Conservation (phyloP, 2,888 invertebrate species). For the Mythimna pallens region DNA sequence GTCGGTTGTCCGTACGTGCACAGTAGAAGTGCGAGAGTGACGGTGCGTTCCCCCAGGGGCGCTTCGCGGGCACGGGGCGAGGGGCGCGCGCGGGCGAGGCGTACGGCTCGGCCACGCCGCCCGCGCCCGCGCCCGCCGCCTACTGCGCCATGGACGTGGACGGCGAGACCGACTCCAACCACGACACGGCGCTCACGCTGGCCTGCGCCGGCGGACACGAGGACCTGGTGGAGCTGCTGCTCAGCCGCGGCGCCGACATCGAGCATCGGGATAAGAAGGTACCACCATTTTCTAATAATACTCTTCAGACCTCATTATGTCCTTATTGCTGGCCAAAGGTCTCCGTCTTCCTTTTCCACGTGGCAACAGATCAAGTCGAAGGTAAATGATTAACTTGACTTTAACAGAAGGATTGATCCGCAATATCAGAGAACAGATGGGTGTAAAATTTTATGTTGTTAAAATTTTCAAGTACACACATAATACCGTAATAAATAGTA, state of each 20-base stretch:
- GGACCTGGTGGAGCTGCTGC: slow-evolving; percentile 97
- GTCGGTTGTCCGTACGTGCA: too few relatives aligned
- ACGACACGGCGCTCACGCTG: slow-evolving; percentile 99
- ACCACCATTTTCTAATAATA: background rate
- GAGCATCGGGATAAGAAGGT: slow-evolving; percentile 99
- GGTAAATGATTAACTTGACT: background rate
- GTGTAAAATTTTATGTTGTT: too few relatives aligned
- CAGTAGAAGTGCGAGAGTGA: too few relatives aligned
- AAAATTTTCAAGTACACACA: too few relatives aligned
- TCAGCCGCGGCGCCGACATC: slow-evolving; percentile 98
- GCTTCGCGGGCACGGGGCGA: slow-evolving; percentile 73
- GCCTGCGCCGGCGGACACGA: slow-evolving; percentile 99
- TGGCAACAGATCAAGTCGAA: background rate
- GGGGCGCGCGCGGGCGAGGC: slow-evolving; percentile 73
- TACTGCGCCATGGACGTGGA: slow-evolving; percentile 97
- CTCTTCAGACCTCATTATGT: background rate
- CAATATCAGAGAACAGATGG: too few relatives aligned
- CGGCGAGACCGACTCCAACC: slow-evolving; percentile 99
- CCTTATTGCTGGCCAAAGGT: background rate
- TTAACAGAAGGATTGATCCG: background rate
- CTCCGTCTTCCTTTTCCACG: background rate
- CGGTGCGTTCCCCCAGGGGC: slow-evolving; percentile 67
- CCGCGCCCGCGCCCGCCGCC: slow-evolving; percentile 87
- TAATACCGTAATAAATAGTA: background rate
- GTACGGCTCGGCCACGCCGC: slow-evolving; percentile 79